Evolutionary conservation across 1,140 invertebrate species (phyloP).

Genomic region (Pachyrhynchus sulphureomaculatus): DNA sequence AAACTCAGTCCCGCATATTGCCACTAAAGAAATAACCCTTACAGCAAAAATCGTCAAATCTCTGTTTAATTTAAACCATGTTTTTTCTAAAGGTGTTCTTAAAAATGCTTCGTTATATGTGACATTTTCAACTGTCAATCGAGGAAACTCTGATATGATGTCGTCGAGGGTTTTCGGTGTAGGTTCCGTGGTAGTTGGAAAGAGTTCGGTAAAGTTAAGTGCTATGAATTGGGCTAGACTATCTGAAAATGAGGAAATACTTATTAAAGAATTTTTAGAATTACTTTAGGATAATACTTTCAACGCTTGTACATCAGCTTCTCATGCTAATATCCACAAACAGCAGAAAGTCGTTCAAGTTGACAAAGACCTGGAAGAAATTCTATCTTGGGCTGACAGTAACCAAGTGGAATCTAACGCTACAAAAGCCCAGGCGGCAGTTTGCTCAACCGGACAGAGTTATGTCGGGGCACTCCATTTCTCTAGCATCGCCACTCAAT

Average conservation of each 20-base stretch:
- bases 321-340: too few relatives aligned
- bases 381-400: too few relatives aligned
- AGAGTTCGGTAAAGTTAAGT: conserved; percentile 1
- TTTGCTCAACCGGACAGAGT: too few relatives aligned
- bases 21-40: conserved; percentile 42
- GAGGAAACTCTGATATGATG: conserved; percentile 27
- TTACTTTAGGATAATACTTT: too few relatives aligned
- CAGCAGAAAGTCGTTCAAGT: too few relatives aligned
- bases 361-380: too few relatives aligned
- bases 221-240: neutral
- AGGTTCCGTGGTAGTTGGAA: conserved; percentile 1
- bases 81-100: conserved; percentile 32
- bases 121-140: conserved; percentile 30
- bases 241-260: neutral
- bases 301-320: too few relatives aligned
- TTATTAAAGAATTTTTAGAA: neutral
- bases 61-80: conserved; percentile 35
- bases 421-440: too few relatives aligned
- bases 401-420: too few relatives aligned
- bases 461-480: too few relatives aligned
- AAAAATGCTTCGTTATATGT: conserved; percentile 37
- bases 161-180: conserved; percentile 30
- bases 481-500: too few relatives aligned
- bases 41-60: conserved; percentile 38
- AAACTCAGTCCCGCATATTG: conserved; percentile 44